A percentile compares a stretch with the other conserved stretches of the same genome.
Conservation (phyloP, 30 jellyfish, hydroid and myxozoan species). For the Aurelia sp. region DNA sequence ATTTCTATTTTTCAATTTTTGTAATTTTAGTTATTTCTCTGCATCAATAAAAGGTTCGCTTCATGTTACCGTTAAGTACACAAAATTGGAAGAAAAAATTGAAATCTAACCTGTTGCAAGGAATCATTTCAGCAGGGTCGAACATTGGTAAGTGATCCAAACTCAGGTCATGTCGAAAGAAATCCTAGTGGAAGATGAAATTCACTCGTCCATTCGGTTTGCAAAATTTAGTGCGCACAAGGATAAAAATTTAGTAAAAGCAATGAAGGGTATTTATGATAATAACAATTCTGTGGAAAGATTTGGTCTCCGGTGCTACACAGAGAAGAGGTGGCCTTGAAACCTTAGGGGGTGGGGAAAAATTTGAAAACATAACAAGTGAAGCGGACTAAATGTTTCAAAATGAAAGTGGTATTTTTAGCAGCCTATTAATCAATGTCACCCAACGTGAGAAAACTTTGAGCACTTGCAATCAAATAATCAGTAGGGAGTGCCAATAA, state of each 20-base stretch:
- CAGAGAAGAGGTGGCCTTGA: not conserved
- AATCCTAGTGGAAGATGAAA: slow-evolving; percentile 46
- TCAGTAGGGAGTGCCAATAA: too few species aligned
- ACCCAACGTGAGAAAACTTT: too few species aligned
- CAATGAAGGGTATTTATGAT: not conserved
- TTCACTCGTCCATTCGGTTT: too few species aligned
- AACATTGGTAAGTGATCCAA: slow-evolving; percentile 92
- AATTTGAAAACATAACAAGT: too few species aligned
- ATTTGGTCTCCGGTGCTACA: not conserved
- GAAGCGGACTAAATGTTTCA: too few species aligned
- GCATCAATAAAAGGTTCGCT: not conserved
- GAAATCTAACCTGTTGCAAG: slow-evolving; percentile 78
- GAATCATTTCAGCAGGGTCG: slow-evolving; percentile 90
- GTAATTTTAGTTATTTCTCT: too few species aligned
- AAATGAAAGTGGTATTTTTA: too few species aligned
- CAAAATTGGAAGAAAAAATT: not conserved
- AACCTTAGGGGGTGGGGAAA: too few species aligned
- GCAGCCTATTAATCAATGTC: too few species aligned
- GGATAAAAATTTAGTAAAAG: not conserved
- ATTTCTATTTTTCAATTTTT: too few species aligned
- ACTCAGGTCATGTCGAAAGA: slow-evolving; percentile 60
- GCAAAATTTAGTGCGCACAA: not conserved
- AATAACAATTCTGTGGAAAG: not conserved
- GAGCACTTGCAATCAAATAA: too few species aligned
- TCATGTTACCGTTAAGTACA: not conserved